phyloP scores from a whole-genome alignment of 2,113 vertebrate species.

The Capra hircus region DNA sequence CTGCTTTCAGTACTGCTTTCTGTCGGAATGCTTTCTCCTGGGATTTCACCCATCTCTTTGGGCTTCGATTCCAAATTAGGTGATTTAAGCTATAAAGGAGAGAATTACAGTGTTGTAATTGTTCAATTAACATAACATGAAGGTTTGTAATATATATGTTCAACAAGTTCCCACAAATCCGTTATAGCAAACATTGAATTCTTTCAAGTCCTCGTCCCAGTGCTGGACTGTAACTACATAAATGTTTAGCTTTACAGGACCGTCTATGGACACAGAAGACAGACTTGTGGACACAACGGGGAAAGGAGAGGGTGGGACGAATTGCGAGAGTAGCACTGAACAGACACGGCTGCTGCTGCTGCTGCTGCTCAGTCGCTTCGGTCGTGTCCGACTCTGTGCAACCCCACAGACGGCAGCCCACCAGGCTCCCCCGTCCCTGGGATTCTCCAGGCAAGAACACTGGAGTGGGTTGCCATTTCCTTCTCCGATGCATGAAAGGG shows the following conservation, averaged over 20 bases:
- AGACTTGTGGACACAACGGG: background rate
- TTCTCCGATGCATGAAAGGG: too few species aligned
- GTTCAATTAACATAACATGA: background rate
- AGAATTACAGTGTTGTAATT: slow-evolving; percentile 13
- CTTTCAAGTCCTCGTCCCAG: background rate
- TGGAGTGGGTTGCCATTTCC: too few species aligned
- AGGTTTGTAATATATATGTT: background rate
- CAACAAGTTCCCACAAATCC: background rate
- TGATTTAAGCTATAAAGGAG: slow-evolving; percentile 47
- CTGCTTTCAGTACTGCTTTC: background rate
- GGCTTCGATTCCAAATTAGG: slow-evolving; percentile 22
- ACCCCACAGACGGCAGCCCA: too few species aligned
- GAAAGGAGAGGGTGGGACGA: background rate
- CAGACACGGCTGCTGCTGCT: background rate
- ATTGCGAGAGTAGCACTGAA: background rate
- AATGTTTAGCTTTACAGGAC: background rate
- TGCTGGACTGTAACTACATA: background rate
- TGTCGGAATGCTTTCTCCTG: background rate
- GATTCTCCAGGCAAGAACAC: too few species aligned
- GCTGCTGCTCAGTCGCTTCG: background rate
- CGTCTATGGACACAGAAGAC: background rate
- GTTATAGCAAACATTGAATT: background rate
- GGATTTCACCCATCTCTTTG: background rate
- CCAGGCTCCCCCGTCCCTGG: too few species aligned
- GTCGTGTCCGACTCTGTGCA: fast-evolving